Conservation (phyloP, 2,113 vertebrate genomes). For the Cygnus buccinator region DNA sequence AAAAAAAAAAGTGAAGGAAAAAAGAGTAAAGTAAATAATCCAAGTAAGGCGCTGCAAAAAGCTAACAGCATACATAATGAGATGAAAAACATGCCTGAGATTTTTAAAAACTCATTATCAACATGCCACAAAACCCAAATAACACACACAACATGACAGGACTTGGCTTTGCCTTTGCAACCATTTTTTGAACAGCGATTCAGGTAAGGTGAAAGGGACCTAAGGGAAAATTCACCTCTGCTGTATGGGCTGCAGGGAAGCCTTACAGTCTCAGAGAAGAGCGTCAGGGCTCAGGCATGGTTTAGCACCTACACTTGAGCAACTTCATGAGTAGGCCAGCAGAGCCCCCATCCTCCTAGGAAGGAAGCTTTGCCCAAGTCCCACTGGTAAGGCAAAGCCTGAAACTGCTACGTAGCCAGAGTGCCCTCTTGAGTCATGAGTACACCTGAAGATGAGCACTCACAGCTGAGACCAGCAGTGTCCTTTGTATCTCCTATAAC, state of each 20-base stretch:
- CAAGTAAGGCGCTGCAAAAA: neutral
- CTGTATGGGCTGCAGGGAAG: accelerated
- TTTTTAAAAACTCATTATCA: neutral
- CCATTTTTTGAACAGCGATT: neutral
- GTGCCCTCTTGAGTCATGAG: neutral
- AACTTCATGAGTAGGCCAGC: neutral
- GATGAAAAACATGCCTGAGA: neutral
- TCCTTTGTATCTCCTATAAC: neutral
- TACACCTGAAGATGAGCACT: neutral
- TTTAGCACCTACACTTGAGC: neutral
- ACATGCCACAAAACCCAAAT: neutral
- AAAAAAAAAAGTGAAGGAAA: neutral
- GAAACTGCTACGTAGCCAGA: neutral
- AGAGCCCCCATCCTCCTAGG: neutral
- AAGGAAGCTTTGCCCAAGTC: neutral
- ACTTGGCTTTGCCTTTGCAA: neutral
- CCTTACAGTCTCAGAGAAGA: neutral
- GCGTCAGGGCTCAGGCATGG: neutral
- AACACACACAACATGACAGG: neutral
- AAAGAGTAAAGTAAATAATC: neutral
- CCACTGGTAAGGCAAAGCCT: neutral
- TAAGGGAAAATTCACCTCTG: neutral
- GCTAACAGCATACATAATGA: neutral
- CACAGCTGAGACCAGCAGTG: accelerated
- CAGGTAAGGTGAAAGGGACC: neutral